Conservation (phyloP, 2,888 invertebrate species). For the Bellardia bayeri region DNA sequence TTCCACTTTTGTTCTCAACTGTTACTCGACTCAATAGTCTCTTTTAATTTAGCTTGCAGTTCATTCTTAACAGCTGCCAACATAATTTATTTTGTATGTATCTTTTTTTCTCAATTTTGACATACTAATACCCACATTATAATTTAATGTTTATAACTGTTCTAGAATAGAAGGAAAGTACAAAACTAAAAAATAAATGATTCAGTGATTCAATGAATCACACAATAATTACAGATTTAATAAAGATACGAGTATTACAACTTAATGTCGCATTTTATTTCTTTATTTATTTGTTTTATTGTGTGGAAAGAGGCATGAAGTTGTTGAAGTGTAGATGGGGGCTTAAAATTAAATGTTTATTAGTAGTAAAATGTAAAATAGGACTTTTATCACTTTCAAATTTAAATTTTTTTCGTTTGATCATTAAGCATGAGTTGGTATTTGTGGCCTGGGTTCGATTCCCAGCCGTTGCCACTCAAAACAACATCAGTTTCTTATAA, state of each 20-base stretch:
- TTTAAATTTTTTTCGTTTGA: too few species aligned
- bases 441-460: too few species aligned
- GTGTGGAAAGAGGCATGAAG: background rate
- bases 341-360: too few species aligned
- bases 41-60: background rate
- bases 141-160: background rate
- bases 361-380: too few species aligned
- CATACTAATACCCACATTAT: background rate
- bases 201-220: conserved; percentile 5
- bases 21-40: background rate
- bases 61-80: too few species aligned
- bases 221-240: conserved; percentile 6
- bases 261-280: background rate
- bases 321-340: background rate
- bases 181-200: background rate
- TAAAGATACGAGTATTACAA: background rate
- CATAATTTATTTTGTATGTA: background rate
- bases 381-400: too few species aligned
- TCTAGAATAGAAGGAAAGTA: background rate
- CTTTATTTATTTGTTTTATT: background rate
- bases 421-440: too few species aligned
- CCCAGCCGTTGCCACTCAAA: too few species aligned
- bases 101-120: background rate
- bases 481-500: too few species aligned
- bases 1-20: background rate